Percentiles rank a stretch among this genome's conserved stretches.
phyloP scores from a whole-genome alignment of 1,140 invertebrate genomes.

The Phenacoccus solenopsis region DNA sequence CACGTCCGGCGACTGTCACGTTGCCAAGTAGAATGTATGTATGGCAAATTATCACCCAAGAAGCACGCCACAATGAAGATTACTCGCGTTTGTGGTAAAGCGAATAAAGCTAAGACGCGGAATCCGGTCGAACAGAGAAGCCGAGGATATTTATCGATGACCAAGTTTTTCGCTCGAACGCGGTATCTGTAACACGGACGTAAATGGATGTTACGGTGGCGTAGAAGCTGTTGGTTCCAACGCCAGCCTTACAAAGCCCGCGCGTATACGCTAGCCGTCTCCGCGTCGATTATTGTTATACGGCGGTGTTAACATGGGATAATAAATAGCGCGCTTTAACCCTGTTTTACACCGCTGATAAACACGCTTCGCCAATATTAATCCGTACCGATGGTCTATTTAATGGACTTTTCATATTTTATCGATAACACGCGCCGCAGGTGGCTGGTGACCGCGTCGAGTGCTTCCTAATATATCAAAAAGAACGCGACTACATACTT shows the following conservation, averaged over 20 bases:
- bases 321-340: conserved; percentile 1
- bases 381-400: neutral
- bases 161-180: neutral
- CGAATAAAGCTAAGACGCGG: neutral
- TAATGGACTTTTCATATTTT: conserved; percentile 3
- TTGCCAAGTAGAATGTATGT: neutral
- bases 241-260: neutral
- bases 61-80: neutral
- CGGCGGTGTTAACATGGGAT: neutral
- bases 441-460: neutral
- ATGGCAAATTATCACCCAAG: neutral
- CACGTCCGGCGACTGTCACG: neutral
- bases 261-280: neutral
- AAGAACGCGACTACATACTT: neutral
- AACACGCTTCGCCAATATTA: neutral
- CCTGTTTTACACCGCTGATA: neutral
- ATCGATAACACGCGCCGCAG: neutral
- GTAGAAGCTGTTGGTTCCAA: neutral
- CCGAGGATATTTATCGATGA: neutral
- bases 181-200: neutral
- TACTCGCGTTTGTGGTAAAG: neutral
- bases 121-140: neutral
- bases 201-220: neutral
- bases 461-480: conserved; percentile 2
- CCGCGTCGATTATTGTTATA: neutral